Evolutionary conservation across 2,888 invertebrate species (phyloP).

Genomic region (Notodonta dromedarius): DNA sequence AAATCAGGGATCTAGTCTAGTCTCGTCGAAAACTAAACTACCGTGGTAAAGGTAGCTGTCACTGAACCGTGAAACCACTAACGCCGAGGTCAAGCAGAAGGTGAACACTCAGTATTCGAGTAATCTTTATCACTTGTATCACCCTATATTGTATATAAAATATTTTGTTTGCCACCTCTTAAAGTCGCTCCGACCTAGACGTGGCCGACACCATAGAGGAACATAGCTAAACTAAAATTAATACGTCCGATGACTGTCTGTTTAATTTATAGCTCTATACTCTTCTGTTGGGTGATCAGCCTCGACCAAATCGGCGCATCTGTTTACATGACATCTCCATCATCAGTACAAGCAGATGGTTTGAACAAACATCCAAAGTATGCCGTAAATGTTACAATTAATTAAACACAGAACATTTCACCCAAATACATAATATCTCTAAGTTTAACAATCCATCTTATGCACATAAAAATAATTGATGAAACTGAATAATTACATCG

Average conservation of each 20-base stretch:
- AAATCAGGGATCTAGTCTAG: not conserved
- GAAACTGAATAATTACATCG: slow-evolving; percentile 17
- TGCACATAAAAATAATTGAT: slow-evolving; percentile 22
- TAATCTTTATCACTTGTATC: slow-evolving; percentile 1
- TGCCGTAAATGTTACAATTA: slow-evolving; percentile 30
- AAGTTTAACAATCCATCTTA: slow-evolving; percentile 37
- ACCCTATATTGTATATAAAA: slow-evolving; percentile 2
- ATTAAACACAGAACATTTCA: slow-evolving; percentile 29
- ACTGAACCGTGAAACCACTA: not conserved
- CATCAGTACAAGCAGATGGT: not conserved
- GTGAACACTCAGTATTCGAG: not conserved
- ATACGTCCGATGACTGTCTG: not conserved
- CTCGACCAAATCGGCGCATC: not conserved
- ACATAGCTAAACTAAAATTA: not conserved
- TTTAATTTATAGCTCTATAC: not conserved
- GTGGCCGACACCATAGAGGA: not conserved
- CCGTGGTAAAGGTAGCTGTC: not conserved
- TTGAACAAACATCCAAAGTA: not conserved
- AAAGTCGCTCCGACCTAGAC: not conserved
- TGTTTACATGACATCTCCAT: not conserved
- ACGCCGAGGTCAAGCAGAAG: not conserved
- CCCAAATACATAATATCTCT: slow-evolving; percentile 24
- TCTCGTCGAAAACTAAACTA: not conserved
- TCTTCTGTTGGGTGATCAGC: not conserved
- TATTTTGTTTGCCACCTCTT: not conserved